Conservation (phyloP, 2,888 invertebrate genomes). For the Dysmachus trigonus region DNA sequence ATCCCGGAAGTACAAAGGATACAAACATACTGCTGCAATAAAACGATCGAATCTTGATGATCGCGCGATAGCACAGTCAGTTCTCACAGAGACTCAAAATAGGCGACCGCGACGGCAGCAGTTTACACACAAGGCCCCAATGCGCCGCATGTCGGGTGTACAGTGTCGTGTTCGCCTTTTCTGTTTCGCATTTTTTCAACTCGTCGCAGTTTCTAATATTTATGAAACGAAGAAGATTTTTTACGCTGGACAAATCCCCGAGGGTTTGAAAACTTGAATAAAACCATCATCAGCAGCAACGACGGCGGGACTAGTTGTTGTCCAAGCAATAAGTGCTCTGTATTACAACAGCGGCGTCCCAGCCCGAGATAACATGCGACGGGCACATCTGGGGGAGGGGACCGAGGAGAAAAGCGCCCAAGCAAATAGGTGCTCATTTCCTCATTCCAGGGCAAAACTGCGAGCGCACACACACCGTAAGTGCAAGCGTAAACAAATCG, state of each 20-base stretch:
- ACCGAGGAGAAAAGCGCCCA: neutral
- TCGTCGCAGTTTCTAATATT: neutral
- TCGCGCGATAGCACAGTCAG: neutral
- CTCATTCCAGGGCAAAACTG: neutral
- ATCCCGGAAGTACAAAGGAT: constrained; percentile 13
- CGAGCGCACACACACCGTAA: neutral
- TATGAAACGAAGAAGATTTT: neutral
- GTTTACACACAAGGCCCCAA: neutral
- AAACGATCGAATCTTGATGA: neutral
- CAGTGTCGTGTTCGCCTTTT: neutral
- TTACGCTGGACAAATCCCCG: neutral
- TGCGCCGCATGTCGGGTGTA: neutral
- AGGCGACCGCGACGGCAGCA: neutral
- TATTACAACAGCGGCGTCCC: neutral
- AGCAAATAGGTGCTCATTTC: neutral
- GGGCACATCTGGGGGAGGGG: neutral
- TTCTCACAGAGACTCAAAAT: neutral
- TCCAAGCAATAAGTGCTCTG: neutral
- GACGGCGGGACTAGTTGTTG: neutral
- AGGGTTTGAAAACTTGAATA: neutral
- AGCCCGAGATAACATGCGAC: neutral
- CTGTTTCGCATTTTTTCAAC: neutral
- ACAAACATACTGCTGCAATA: neutral
- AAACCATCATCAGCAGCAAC: neutral
- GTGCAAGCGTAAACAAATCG: neutral